Base-by-base conservation (phyloP, 2,797 vertebrate genomes). In the Danio choprae region DNA sequence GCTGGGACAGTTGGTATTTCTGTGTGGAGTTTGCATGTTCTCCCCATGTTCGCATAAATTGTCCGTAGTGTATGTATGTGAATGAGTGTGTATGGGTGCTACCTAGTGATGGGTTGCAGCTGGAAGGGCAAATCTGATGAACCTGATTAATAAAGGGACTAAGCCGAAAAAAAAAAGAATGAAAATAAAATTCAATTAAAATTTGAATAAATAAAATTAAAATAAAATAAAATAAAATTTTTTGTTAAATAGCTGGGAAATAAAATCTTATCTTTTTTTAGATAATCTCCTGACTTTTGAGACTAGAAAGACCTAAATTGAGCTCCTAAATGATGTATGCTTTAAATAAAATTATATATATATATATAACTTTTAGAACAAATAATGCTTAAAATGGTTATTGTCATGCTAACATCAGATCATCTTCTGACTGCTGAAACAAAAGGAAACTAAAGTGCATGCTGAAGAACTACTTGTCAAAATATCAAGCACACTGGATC, bases 401-500 rank as follows among this genome's bases (percentile, higher is more conserved):
- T 40, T 51, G 36, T 40, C 67, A 13, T 53, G 2, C 4, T 53
- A 53, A 29, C 29, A 22, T 46, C 6, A 36, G 51, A 40, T 64
- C 40, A 29, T 16, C 9, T 0, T 12, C 36, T 55, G 38, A 43
- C 8, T 22, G 13, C 60, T 53, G 38, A 41, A 8, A 53, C 38
- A 43, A 53, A 62, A 50, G 16, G 6, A 36, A 48, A 60, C 10
- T 43, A 7, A 43, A 15, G 4, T 8, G 18, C 40, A 40, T 2
- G 38, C 12, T 4, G 44, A 73, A 29, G 59, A 60, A 8, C 4
- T 43, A 67, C 63, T 58, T 50, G 38, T n/a, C 11, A 80, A 63
- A 80, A 80, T 59, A n/a, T 41, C n/a, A 40, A 13, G 16, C 4
- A 6, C 16, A 46, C 13, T 18, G 13, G 40, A 41, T 18, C 36